Percentiles rank a stretch among this genome's conserved stretches.
Conservation (phyloP, 2,888 invertebrate species). For the Crossocerus cetratus region DNA sequence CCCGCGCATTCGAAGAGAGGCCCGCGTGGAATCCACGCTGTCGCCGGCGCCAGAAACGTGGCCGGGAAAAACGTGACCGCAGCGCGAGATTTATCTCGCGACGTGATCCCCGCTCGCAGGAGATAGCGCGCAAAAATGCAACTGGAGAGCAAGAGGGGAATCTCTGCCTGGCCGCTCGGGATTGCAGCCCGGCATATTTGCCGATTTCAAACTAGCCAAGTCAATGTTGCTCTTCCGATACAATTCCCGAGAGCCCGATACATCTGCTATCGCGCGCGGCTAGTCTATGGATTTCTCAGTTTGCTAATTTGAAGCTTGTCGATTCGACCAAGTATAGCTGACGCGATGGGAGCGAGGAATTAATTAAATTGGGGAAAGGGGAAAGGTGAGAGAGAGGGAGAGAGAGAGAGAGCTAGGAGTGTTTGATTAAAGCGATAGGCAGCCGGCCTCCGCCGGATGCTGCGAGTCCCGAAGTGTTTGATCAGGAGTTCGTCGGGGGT, state of each 20-base stretch:
- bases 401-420: constrained; percentile 43
- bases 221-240: too few species aligned
- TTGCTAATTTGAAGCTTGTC: not conserved
- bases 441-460: constrained; percentile 43
- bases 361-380: not conserved
- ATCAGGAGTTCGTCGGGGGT: constrained; percentile 56
- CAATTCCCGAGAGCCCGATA: too few species aligned
- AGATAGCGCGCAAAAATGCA: constrained; percentile 54
- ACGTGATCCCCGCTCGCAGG: constrained; percentile 45
- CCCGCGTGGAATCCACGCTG: constrained; percentile 40
- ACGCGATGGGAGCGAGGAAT: not conserved
- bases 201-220: too few species aligned
- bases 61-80: constrained; percentile 46
- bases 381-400: too few species aligned
- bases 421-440: constrained; percentile 48
- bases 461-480: constrained; percentile 58
- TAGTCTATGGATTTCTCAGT: too few species aligned
- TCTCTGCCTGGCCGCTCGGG: not conserved
- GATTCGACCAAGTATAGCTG: not conserved
- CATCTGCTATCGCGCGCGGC: too few species aligned
- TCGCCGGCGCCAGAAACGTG: constrained; percentile 47
- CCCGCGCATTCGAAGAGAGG: constrained; percentile 28
- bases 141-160: not conserved
- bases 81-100: constrained; percentile 46
- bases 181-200: too few species aligned